Percentiles rank a stretch among this genome's conserved stretches.
Evolutionary conservation across 2,888 invertebrate genomes (phyloP).

Genomic region (Orchesella flavescens): DNA sequence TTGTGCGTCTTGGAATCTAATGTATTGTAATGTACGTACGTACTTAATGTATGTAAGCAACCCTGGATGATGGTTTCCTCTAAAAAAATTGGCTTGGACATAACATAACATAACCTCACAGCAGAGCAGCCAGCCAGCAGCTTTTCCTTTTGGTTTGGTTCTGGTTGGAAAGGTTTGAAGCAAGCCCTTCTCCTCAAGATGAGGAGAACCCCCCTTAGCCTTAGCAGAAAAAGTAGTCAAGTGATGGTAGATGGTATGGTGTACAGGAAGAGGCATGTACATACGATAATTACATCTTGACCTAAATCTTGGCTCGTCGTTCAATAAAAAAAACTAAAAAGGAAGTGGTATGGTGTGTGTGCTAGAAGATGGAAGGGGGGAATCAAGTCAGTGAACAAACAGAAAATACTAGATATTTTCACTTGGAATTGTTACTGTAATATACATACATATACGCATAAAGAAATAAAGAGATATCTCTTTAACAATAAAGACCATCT

Average conservation of each 20-base stretch:
- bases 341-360: neutral
- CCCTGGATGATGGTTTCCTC: too few species aligned
- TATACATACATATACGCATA: too few species aligned
- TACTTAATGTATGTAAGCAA: too few species aligned
- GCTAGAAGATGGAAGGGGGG: neutral
- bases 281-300: constrained; percentile 42
- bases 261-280: constrained; percentile 29
- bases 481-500: neutral
- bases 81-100: constrained; percentile 6
- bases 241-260: too few species aligned
- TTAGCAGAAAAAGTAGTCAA: neutral
- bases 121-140: too few species aligned
- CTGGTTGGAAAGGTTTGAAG: too few species aligned
- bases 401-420: neutral
- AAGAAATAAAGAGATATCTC: neutral
- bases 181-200: neutral
- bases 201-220: neutral
- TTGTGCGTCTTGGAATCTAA: neutral
- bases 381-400: neutral
- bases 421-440: neutral
- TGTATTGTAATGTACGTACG: neutral
- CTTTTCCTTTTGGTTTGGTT: neutral
- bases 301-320: constrained; percentile 29
- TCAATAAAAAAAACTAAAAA: constrained; percentile 8
- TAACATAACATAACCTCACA: too few species aligned